Conservation (phyloP, 2,113 vertebrate genomes). For the Nipponia nippon region DNA sequence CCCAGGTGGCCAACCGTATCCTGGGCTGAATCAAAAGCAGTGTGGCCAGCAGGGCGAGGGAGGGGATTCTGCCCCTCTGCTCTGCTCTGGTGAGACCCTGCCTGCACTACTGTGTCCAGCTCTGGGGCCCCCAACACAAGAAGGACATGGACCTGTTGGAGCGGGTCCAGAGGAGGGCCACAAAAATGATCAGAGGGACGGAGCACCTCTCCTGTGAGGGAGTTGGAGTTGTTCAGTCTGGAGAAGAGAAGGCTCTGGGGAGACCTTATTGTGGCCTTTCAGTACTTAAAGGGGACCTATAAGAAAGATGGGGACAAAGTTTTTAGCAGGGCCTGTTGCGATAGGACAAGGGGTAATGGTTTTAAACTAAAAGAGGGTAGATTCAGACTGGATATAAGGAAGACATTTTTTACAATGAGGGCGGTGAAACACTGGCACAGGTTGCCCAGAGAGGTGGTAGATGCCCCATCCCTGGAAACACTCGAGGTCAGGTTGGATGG, state of each 20-base stretch:
- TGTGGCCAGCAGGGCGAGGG: neutral
- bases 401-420: neutral
- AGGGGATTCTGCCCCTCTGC: neutral
- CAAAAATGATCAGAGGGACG: neutral
- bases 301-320: neutral
- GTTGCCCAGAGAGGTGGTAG: neutral
- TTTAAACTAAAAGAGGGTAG: neutral
- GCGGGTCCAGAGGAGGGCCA: neutral
- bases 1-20: neutral
- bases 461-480: neutral
- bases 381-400: neutral
- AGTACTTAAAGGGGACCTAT: neutral
- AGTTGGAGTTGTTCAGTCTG: neutral
- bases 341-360: neutral
- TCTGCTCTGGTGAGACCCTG: neutral
- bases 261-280: neutral
- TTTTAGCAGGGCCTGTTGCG: neutral
- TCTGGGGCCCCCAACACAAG: no score
- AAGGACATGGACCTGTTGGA: no score
- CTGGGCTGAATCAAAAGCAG: neutral
- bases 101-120: neutral
- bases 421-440: neutral
- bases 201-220: neutral
- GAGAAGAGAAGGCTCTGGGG: neutral
- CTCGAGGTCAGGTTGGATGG: neutral